Conservation (phyloP, 92 coral and sea anemone species). For the Phenganax subtilis region DNA sequence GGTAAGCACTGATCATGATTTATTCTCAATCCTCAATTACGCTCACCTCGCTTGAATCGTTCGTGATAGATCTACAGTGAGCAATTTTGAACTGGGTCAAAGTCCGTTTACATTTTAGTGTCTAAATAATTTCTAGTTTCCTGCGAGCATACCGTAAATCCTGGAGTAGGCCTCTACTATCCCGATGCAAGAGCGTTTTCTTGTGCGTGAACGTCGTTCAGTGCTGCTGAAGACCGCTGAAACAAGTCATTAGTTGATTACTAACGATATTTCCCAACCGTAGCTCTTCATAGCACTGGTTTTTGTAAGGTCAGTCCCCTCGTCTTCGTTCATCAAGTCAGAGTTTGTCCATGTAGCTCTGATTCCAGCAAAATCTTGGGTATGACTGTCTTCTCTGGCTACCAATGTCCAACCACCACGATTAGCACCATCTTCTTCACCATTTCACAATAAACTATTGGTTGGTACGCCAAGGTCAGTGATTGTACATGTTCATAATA, state of each 20-base stretch:
- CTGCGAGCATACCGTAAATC: too few species aligned
- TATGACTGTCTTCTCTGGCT: slow-evolving; percentile 77
- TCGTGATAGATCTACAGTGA: too few species aligned
- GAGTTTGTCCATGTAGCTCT: slow-evolving; percentile 88
- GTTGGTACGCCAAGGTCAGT: neutral
- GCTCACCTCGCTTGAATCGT: too few species aligned
- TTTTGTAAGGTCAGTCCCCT: slow-evolving; percentile 73
- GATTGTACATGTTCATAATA: neutral
- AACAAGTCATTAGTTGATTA: slow-evolving; percentile 71
- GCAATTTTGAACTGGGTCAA: too few species aligned
- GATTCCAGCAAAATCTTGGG: slow-evolving; percentile 88
- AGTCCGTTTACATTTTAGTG: too few species aligned
- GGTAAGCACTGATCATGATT: too few species aligned
- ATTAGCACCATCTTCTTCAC: slow-evolving; percentile 47
- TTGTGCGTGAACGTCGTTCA: slow-evolving; percentile 93
- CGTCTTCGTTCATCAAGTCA: slow-evolving; percentile 69
- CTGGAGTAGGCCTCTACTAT: too few species aligned
- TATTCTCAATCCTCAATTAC: too few species aligned
- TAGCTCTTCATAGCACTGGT: slow-evolving; percentile 92
- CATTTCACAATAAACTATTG: slow-evolving; percentile 83
- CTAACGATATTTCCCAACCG: slow-evolving; percentile 72
- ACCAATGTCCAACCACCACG: slow-evolving; percentile 97
- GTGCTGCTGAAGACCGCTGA: slow-evolving; percentile 81
- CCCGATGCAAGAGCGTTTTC: neutral
- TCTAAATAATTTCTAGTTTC: too few species aligned